These are phyloP conservation scores for Eristalinus sepulchralis DNA, from an alignment of 2,888 invertebrate species.

Conservation along the genomic window DNA sequence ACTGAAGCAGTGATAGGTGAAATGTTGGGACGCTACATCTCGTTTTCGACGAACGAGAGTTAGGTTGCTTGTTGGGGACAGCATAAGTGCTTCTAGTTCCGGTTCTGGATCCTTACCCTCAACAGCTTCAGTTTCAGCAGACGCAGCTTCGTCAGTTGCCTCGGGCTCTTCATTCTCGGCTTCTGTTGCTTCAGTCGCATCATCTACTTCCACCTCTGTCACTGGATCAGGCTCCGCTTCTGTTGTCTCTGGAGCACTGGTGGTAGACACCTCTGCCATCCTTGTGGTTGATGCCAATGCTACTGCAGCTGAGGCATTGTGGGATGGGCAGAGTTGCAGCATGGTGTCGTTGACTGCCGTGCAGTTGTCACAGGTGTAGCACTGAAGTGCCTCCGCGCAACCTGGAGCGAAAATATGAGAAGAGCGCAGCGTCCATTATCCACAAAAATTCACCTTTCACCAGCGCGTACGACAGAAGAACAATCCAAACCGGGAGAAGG, in stretches of 20 bases:
- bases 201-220: not conserved
- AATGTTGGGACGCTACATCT: not conserved
- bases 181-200: not conserved
- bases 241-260: not conserved
- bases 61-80: not conserved
- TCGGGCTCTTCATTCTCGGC: not conserved
- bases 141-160: not conserved
- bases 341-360: not conserved
- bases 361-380: constrained; percentile 1
- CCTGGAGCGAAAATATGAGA: not conserved
- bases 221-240: not conserved
- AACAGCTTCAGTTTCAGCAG: not conserved
- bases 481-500: not conserved
- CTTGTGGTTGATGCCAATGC: not conserved
- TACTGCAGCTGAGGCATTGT: not conserved
- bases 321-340: not conserved
- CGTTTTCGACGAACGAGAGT: not conserved
- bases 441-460: not conserved
- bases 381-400: not conserved
- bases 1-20: constrained; percentile 15
- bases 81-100: not conserved
- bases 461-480: not conserved
- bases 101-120: not conserved
- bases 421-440: not conserved
- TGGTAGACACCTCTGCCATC: not conserved